Conservation (phyloP, 2,113 vertebrate species). For the Ctenodactylus gundi region DNA sequence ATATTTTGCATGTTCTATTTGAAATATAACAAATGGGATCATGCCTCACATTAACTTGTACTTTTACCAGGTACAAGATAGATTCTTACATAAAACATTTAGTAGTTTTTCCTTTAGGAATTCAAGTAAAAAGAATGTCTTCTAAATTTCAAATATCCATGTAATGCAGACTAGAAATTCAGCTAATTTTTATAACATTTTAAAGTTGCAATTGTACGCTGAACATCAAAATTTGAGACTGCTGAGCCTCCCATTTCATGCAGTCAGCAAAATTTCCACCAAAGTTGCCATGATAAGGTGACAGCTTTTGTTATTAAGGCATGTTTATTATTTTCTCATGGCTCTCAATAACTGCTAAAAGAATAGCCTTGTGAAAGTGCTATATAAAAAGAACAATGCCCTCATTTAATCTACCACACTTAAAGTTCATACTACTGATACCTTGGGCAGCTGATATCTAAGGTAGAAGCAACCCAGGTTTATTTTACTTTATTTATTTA, state of each 20-base stretch:
- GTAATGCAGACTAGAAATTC: not conserved
- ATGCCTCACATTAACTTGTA: slow-evolving; percentile 52
- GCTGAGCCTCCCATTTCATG: not conserved
- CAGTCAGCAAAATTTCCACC: not conserved
- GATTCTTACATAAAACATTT: slow-evolving; percentile 56
- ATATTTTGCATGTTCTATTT: slow-evolving; percentile 81
- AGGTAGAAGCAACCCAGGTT: not conserved
- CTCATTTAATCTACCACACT: not conserved
- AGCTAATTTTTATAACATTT: not conserved
- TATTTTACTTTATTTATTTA: too few relatives aligned
- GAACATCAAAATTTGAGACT: not conserved
- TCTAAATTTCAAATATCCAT: not conserved
- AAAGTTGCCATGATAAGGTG: not conserved
- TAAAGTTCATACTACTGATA: not conserved
- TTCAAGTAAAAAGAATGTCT: not conserved
- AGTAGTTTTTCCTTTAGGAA: slow-evolving; percentile 9
- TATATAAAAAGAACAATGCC: not conserved
- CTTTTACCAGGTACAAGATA: slow-evolving; percentile 55
- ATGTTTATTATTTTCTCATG: not conserved
- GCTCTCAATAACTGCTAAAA: not conserved
- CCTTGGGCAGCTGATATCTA: not conserved
- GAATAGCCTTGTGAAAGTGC: not conserved
- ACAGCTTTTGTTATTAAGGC: not conserved
- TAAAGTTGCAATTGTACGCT: not conserved
- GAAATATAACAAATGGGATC: slow-evolving; percentile 72